phyloP scores from a whole-genome alignment of 2,113 vertebrate species.

The Tympanuchus pallidicinctus region DNA sequence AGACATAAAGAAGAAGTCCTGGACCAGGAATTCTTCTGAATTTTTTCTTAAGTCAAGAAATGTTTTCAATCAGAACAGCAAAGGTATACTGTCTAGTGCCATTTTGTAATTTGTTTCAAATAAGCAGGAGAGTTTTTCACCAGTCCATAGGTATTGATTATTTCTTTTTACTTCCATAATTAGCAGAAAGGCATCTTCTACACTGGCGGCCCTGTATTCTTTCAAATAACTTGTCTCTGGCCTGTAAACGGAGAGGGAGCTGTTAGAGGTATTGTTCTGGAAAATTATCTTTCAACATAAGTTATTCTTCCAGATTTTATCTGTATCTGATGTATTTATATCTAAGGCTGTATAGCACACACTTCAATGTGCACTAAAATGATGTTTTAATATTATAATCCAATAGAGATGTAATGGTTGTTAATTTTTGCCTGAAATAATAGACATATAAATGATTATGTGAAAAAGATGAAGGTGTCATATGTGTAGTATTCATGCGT shows the following conservation, averaged over 20 bases:
- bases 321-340: background rate
- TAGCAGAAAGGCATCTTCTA: background rate
- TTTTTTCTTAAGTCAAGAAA: background rate
- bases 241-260: background rate
- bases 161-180: background rate
- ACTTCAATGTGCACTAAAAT: background rate
- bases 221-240: background rate
- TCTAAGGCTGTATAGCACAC: background rate
- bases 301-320: background rate
- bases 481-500: fast-evolving
- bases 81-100: background rate
- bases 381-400: background rate
- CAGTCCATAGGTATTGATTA: background rate
- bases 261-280: background rate
- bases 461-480: background rate
- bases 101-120: background rate
- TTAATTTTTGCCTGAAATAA: background rate
- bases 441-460: background rate
- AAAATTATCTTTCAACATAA: background rate
- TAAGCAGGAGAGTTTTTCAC: background rate
- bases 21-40: background rate
- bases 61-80: background rate
- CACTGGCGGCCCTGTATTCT: background rate
- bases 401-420: background rate
- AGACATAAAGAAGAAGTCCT: background rate